These are phyloP conservation scores for Octodonta nipae DNA, from an alignment of 2,888 invertebrate genomes.

Conservation along the genomic window DNA sequence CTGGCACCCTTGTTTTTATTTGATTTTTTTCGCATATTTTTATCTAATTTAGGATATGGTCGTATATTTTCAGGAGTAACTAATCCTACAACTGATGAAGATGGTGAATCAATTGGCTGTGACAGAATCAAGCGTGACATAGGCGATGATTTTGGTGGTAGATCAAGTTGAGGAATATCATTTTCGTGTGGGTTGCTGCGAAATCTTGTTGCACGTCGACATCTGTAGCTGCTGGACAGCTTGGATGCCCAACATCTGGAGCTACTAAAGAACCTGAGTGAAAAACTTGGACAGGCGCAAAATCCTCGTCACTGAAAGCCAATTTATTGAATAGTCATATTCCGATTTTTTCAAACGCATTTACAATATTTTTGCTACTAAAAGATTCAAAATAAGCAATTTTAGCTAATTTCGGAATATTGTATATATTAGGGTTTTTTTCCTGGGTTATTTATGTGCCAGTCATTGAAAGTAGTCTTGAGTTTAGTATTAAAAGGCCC, in stretches of 20 bases:
- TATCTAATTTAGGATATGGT: conserved; percentile 4
- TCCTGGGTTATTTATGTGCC: neutral
- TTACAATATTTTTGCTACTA: conserved; percentile 11
- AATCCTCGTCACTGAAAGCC: too few relatives aligned
- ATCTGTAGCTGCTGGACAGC: too few relatives aligned
- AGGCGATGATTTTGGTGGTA: neutral
- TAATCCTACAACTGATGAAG: neutral
- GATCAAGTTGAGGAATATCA: neutral
- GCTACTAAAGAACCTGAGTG: neutral
- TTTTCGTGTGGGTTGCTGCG: neutral
- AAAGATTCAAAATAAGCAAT: conserved; percentile 9
- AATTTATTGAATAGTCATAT: conserved; percentile 12
- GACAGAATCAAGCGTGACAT: neutral
- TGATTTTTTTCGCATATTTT: conserved; percentile 1
- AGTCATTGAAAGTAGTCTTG: neutral
- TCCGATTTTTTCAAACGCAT: conserved; percentile 16
- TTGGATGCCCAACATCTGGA: neutral
- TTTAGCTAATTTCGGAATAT: conserved; percentile 7
- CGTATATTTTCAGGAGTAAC: conserved; percentile 5
- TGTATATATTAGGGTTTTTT: neutral
- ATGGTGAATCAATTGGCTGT: neutral
- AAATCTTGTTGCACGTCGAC: too few relatives aligned
- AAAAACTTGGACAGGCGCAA: neutral
- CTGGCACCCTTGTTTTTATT: conserved; percentile 4
- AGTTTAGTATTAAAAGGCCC: neutral